A percentile compares a stretch with the other conserved stretches of the same genome.
phyloP scores from a whole-genome alignment of 2,797 vertebrate genomes.

The Triplophysa yarkandensis region DNA sequence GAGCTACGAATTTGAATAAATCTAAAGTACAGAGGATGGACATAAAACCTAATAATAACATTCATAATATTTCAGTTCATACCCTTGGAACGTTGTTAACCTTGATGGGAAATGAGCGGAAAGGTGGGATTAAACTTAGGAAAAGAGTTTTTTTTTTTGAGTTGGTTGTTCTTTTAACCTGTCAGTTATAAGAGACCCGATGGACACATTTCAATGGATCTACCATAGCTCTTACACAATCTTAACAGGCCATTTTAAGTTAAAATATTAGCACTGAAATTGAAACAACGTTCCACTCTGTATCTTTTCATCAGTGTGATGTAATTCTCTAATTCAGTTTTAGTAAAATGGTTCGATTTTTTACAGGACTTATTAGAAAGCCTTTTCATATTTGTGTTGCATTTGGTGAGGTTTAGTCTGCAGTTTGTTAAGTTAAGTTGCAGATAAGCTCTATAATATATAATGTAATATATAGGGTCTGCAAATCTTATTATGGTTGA shows the following conservation, averaged over 20 bases:
- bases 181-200: slow-evolving; percentile 29
- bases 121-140: slow-evolving; percentile 29
- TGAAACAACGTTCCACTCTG: neutral
- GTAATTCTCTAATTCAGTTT: neutral
- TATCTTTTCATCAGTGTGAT: neutral
- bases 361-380: too few relatives aligned
- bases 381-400: neutral
- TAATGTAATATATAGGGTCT: too few relatives aligned
- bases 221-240: slow-evolving; percentile 38
- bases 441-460: too few relatives aligned
- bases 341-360: neutral
- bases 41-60: slow-evolving; percentile 35
- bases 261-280: neutral
- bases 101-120: slow-evolving; percentile 30
- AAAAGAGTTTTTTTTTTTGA: slow-evolving; percentile 42
- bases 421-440: neutral
- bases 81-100: slow-evolving; percentile 29
- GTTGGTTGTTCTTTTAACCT: slow-evolving; percentile 41
- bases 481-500: too few relatives aligned
- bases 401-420: neutral
- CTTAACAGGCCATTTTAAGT: neutral
- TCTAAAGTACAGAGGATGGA: slow-evolving; percentile 18
- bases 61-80: slow-evolving; percentile 28
- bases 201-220: slow-evolving; percentile 38
- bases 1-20: slow-evolving; percentile 30